These are phyloP conservation scores for Drosophila suzukii DNA, from an alignment of 1,140 invertebrate genomes.

Conservation along the genomic window DNA sequence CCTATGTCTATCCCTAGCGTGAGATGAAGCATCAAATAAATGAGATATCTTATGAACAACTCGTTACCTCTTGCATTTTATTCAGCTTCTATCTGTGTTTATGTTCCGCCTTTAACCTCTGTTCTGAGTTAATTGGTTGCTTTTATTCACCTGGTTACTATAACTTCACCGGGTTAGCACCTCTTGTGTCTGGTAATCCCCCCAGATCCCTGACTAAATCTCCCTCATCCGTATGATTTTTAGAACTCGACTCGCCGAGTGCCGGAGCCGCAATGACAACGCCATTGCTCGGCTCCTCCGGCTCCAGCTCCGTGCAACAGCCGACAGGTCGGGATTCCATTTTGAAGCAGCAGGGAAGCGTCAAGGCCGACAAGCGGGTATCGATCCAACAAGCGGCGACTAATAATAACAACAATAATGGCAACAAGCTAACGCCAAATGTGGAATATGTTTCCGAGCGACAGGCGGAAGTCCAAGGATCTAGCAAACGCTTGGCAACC, in stretches of 20 bases:
- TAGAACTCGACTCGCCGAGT: constrained; percentile 38
- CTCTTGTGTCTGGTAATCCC: constrained; percentile 5
- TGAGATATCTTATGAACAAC: constrained; percentile 51
- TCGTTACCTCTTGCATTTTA: constrained; percentile 45
- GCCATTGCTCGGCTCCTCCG: constrained; percentile 26
- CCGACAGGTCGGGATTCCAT: constrained; percentile 79
- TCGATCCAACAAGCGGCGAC: constrained; percentile 72
- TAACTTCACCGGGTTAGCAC: constrained; percentile 7
- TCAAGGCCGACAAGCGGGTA: constrained; percentile 78
- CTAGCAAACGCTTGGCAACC: constrained; percentile 58
- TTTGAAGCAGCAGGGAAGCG: constrained; percentile 79
- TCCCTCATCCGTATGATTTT: constrained; percentile 39
- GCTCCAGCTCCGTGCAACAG: constrained; percentile 4
- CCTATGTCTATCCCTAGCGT: constrained; percentile 30
- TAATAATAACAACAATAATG: constrained; percentile 65
- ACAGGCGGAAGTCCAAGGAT: constrained; percentile 43
- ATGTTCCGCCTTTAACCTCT: constrained; percentile 29
- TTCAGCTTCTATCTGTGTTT: constrained; percentile 40
- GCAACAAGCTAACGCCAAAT: constrained; percentile 58
- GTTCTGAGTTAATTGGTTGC: constrained; percentile 19
- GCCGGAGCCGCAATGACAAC: constrained; percentile 39
- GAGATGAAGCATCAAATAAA: constrained; percentile 38
- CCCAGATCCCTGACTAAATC: constrained; percentile 31
- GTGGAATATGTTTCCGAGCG: constrained; percentile 79
- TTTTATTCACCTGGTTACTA: constrained; percentile 20